These are phyloP conservation scores for Marcusenius ussheri DNA, from an alignment of 2,113 vertebrate genomes.

Conservation along the genomic window DNA sequence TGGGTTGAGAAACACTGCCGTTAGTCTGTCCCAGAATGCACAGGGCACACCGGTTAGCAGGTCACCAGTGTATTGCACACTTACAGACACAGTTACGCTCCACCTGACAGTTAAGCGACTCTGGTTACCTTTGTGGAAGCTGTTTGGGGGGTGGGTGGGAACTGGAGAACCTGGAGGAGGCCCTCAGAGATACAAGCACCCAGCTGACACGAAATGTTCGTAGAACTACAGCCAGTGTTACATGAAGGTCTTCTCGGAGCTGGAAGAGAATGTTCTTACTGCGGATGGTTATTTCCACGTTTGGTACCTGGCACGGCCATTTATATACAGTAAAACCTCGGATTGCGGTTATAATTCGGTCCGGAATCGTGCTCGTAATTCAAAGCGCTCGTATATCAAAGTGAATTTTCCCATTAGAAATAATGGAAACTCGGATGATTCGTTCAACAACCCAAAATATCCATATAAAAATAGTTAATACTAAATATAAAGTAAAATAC, in stretches of 20 bases:
- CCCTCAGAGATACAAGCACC: neutral
- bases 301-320: neutral
- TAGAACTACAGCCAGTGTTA: neutral
- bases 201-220: neutral
- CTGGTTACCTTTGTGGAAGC: neutral
- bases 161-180: neutral
- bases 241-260: neutral
- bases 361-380: no score
- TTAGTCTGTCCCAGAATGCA: neutral
- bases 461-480: no score
- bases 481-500: no score
- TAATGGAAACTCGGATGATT: no score
- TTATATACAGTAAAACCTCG: no score
- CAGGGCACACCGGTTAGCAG: neutral
- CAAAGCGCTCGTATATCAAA: no score
- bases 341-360: no score
- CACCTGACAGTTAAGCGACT: neutral
- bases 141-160: neutral
- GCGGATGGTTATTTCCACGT: neutral
- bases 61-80: neutral
- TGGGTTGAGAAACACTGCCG: neutral
- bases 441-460: no score
- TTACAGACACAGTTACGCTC: neutral
- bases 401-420: no score
- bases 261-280: neutral